Percentiles rank a stretch among this genome's conserved stretches.
phyloP scores from a whole-genome alignment of 2,888 invertebrate genomes.

The Lasioglossum pauxillum region DNA sequence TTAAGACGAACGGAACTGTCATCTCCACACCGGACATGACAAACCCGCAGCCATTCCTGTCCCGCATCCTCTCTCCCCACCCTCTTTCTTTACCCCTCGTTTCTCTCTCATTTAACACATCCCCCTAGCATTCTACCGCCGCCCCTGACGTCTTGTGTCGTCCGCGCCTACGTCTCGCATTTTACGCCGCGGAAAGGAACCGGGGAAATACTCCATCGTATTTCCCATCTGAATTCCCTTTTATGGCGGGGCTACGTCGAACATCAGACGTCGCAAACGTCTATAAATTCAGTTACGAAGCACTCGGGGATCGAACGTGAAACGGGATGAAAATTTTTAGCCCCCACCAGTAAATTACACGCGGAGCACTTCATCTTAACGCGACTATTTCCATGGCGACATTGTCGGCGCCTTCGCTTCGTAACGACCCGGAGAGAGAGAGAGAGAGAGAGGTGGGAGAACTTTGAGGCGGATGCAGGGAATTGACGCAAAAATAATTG shows the following conservation, averaged over 20 bases:
- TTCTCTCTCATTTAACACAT: not conserved
- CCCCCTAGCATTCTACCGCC: not conserved
- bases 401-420: not conserved
- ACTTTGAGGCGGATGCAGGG: not conserved
- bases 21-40: constrained; percentile 82
- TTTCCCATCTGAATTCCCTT: constrained; percentile 55
- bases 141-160: not conserved
- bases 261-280: constrained; percentile 13
- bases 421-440: not conserved
- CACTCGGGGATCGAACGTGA: constrained; percentile 35
- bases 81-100: not conserved
- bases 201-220: constrained; percentile 50
- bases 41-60: constrained; percentile 75
- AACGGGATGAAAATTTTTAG: constrained; percentile 37
- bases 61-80: constrained; percentile 29
- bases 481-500: not conserved
- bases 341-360: constrained; percentile 35
- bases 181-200: constrained; percentile 21
- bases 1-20: constrained; percentile 80
- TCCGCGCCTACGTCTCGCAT: not conserved
- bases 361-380: not conserved
- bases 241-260: not conserved
- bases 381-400: not conserved
- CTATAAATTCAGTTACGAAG: constrained; percentile 41
- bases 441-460: fast-evolving